These are phyloP conservation scores for Cantharis flavilabris DNA, from an alignment of 2,888 invertebrate genomes.

Conservation along the genomic window DNA sequence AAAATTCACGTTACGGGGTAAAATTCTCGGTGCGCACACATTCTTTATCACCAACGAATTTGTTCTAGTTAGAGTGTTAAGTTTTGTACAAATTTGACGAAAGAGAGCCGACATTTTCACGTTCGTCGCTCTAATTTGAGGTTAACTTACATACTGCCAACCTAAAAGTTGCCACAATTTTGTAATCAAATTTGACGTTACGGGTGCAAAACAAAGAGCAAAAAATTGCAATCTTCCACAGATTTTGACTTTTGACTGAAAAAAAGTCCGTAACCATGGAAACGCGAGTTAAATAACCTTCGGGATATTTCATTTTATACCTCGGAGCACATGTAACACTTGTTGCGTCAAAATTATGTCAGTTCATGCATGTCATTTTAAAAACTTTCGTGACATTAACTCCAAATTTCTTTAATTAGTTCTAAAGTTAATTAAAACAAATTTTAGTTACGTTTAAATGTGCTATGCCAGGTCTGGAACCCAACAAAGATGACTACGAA, in stretches of 20 bases:
- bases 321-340: not conserved
- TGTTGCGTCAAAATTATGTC: conserved; percentile 15
- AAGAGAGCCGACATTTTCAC: conserved; percentile 15
- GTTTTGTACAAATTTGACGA: conserved; percentile 6
- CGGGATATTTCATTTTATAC: not conserved
- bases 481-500: conserved; percentile 15
- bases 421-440: not conserved
- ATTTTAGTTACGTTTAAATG: not conserved
- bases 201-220: not conserved
- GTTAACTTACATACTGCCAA: not conserved
- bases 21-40: not conserved
- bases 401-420: not conserved
- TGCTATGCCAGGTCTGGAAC: conserved; percentile 5
- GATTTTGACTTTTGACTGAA: not conserved
- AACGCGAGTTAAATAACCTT: not conserved
- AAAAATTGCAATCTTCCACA: not conserved
- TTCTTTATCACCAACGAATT: not conserved
- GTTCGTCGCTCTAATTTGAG: not conserved
- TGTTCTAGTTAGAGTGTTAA: not conserved
- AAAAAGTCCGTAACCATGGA: not conserved
- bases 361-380: not conserved
- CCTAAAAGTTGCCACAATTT: not conserved
- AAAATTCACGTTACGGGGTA: not conserved
- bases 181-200: not conserved
- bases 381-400: not conserved